Evolutionary conservation across 2,113 vertebrate genomes (phyloP).

Genomic region (Heterotilapia buettikoferi): DNA sequence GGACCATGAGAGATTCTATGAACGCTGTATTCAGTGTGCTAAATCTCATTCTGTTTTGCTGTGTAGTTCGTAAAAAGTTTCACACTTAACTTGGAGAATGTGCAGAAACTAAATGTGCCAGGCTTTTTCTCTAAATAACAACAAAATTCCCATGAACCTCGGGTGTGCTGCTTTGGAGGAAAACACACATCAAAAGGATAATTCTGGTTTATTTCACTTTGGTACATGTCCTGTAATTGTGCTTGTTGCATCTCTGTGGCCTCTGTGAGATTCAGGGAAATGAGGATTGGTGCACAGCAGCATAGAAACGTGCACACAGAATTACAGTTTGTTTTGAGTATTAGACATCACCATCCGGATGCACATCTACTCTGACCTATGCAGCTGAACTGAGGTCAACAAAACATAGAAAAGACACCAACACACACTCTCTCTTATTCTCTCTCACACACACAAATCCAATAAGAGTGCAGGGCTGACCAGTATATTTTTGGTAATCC

Average conservation of each 20-base stretch:
- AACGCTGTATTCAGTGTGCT: not conserved
- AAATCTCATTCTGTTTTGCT: not conserved
- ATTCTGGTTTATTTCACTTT: not conserved
- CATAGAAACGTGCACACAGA: not conserved
- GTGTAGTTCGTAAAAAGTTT: not conserved
- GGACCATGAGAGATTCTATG: not conserved
- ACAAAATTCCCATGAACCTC: not conserved
- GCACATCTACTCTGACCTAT: not conserved
- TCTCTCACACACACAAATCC: slow-evolving; percentile 39
- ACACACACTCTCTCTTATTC: not conserved
- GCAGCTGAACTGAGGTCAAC: not conserved
- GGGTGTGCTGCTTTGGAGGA: not conserved
- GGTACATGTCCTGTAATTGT: not conserved
- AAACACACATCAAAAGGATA: not conserved
- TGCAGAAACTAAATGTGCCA: not conserved
- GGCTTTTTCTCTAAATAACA: accelerated
- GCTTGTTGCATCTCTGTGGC: not conserved
- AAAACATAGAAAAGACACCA: not conserved
- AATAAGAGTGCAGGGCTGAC: slow-evolving; percentile 46
- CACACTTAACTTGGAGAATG: not conserved
- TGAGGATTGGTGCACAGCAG: not conserved
- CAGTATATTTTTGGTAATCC: slow-evolving; percentile 70
- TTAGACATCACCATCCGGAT: not conserved
- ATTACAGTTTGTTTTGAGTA: not conserved
- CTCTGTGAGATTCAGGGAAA: not conserved